Evolutionary conservation across 2,888 invertebrate genomes (phyloP).

Genomic region (Abrostola triplasia): DNA sequence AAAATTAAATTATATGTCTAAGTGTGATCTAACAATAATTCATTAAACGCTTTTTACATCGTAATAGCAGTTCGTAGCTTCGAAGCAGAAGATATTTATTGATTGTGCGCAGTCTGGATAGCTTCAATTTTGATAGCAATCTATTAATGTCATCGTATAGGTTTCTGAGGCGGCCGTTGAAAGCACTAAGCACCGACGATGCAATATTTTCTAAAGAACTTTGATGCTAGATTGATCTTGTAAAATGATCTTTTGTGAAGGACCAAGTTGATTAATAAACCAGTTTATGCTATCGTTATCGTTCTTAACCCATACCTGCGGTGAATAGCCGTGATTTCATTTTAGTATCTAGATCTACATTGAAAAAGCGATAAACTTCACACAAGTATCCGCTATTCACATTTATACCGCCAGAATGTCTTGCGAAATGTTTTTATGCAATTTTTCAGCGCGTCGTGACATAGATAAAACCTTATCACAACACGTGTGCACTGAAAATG

Average conservation of each 20-base stretch:
- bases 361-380: constrained; percentile 1
- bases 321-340: too few species aligned
- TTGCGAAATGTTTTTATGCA: constrained; percentile 7
- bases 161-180: constrained; percentile 29
- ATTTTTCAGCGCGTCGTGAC: constrained; percentile 8
- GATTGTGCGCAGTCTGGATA: constrained; percentile 27
- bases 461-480: constrained; percentile 8
- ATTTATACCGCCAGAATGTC: neutral
- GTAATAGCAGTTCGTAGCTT: too few species aligned
- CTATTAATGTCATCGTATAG: constrained; percentile 39
- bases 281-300: neutral
- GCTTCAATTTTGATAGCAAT: constrained; percentile 43
- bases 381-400: neutral
- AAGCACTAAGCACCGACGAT: constrained; percentile 7
- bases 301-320: neutral
- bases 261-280: neutral
- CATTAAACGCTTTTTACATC: too few species aligned
- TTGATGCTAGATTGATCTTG: constrained; percentile 25
- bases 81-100: constrained; percentile 24
- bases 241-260: constrained; percentile 3
- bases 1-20: too few species aligned
- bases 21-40: too few species aligned
- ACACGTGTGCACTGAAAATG: constrained; percentile 11
- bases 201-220: constrained; percentile 10
- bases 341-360: neutral